Conservation (phyloP, 2,888 invertebrate species). For the Globia sparganii region DNA sequence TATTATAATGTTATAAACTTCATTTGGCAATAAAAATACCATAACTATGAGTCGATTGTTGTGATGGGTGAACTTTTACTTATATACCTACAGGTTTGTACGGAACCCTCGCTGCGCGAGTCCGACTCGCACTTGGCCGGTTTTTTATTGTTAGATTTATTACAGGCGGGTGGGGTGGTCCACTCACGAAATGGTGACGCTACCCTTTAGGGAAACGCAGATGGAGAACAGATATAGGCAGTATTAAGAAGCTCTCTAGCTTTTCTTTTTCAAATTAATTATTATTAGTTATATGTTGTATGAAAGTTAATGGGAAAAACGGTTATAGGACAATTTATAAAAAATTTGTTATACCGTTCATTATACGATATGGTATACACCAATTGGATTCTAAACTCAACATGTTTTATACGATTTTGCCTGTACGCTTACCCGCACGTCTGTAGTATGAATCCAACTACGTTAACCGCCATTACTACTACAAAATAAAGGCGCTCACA, state of each 20-base stretch:
- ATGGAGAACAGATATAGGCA: not conserved
- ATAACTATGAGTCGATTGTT: too few species aligned
- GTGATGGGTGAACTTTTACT: too few species aligned
- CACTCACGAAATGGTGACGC: not conserved
- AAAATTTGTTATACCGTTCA: not conserved
- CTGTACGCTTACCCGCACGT: conserved; percentile 8
- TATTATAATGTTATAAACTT: too few species aligned
- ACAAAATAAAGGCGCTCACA: not conserved
- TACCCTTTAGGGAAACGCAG: not conserved
- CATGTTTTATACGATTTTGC: not conserved
- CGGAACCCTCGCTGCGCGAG: too few species aligned
- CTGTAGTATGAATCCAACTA: not conserved
- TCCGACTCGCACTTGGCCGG: too few species aligned
- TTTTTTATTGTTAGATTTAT: not conserved
- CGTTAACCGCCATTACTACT: not conserved
- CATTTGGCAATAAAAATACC: too few species aligned
- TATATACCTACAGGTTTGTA: too few species aligned
- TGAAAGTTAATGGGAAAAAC: not conserved
- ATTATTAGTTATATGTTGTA: not conserved
- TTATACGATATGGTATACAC: not conserved
- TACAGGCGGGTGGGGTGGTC: not conserved
- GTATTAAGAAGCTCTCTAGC: not conserved
- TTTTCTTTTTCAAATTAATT: not conserved
- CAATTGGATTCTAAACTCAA: not conserved
- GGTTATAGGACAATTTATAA: not conserved